Conservation (phyloP, 2,113 vertebrate species). For the Cryptoleucopteryx plumbea region DNA sequence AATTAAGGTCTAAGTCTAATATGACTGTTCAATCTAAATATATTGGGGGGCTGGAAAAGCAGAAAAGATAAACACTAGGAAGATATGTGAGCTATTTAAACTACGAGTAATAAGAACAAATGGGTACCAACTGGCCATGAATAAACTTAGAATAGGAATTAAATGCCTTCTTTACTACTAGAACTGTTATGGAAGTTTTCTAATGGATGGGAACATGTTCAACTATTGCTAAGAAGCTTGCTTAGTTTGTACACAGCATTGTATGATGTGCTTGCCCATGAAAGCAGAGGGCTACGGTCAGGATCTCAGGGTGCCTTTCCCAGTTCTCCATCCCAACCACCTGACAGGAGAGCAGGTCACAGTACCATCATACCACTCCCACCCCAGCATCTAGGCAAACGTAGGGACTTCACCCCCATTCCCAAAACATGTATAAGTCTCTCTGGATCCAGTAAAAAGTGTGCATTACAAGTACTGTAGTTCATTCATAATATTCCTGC, state of each 20-base stretch:
- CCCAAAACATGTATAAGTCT: background rate
- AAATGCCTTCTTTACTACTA: background rate
- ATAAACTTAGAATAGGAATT: background rate
- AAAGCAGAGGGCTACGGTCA: background rate
- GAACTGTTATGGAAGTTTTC: background rate
- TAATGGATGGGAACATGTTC: background rate
- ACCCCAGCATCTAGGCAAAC: background rate
- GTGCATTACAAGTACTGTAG: background rate
- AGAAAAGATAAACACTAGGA: background rate
- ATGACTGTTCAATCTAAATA: background rate
- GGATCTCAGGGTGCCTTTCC: background rate
- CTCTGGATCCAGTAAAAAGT: background rate
- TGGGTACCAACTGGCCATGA: background rate
- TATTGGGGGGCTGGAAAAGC: background rate
- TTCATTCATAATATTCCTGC: background rate
- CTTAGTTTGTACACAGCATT: background rate
- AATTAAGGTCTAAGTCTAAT: background rate
- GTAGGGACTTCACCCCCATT: background rate
- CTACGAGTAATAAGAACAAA: background rate
- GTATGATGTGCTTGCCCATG: background rate
- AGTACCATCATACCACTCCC: fast-evolving
- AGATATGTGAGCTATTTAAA: background rate
- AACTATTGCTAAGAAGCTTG: background rate
- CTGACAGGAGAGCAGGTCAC: background rate
- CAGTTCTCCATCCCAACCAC: background rate